Evolutionary conservation across 2,797 vertebrate genomes (phyloP).

Genomic region (Amazonetta brasiliensis): DNA sequence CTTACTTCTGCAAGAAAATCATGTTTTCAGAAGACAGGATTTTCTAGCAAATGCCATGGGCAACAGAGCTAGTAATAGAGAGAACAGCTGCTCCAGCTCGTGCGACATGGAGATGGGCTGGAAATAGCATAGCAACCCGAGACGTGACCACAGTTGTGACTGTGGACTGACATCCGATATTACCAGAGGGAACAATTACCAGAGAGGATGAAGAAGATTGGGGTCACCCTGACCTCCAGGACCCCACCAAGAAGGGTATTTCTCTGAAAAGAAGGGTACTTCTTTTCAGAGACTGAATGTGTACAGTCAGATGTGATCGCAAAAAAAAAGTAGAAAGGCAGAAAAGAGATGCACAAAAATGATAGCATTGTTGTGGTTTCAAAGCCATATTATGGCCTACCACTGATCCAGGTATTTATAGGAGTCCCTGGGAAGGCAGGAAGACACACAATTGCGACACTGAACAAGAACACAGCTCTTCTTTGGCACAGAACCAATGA

Average conservation of each 20-base stretch:
- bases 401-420: neutral
- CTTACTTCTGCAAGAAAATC: neutral
- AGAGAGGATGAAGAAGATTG: neutral
- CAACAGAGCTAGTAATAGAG: neutral
- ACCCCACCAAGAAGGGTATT: neutral
- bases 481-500: neutral
- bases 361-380: neutral
- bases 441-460: neutral
- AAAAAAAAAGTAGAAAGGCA: neutral
- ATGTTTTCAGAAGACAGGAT: neutral
- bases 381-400: neutral
- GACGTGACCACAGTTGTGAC: neutral
- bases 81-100: neutral
- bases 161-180: neutral
- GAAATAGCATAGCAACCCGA: neutral
- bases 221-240: neutral
- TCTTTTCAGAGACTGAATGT: neutral
- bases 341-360: neutral
- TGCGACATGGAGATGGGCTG: neutral
- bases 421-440: neutral
- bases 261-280: neutral
- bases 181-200: too few relatives aligned
- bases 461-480: neutral
- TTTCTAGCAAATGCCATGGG: neutral
- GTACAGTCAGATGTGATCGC: neutral